Evolutionary conservation across 92 coral and sea anemone species (phyloP).

Genomic region (Isaurus tuberculatus): DNA sequence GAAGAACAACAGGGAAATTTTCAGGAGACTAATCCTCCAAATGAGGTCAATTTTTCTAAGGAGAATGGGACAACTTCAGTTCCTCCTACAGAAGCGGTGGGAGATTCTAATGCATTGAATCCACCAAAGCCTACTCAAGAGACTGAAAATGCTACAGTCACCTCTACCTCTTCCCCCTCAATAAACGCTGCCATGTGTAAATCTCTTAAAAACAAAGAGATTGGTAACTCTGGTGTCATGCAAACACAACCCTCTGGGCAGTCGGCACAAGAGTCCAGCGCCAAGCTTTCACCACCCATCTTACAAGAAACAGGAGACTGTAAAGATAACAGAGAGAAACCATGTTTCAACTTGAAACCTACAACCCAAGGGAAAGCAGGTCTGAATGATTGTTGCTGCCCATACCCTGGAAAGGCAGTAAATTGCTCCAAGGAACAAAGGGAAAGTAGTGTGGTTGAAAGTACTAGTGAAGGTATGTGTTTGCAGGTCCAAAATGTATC

Average conservation of each 20-base stretch:
- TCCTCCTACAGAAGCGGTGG: constrained; percentile 6
- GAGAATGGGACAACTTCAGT: constrained; percentile 14
- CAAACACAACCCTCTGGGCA: neutral
- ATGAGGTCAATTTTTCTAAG: neutral
- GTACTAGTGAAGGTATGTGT: neutral
- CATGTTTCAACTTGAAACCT: neutral
- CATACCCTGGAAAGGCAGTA: constrained; percentile 1
- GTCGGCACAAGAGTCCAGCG: neutral
- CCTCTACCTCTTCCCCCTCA: neutral
- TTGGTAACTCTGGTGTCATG: neutral
- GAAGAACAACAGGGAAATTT: no score
- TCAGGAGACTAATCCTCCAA: neutral
- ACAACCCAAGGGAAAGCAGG: neutral
- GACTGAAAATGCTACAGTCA: neutral
- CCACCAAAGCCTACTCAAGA: constrained; percentile 10
- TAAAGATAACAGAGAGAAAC: neutral
- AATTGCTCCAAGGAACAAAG: neutral
- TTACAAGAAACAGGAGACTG: neutral
- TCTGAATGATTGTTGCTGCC: neutral
- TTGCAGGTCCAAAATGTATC: neutral
- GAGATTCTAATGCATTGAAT: neutral
- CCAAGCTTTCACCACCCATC: neutral
- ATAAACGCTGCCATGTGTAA: neutral
- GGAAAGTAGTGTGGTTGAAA: neutral
- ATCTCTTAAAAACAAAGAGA: no score